A percentile compares a stretch with the other conserved stretches of the same genome.
phyloP scores from a whole-genome alignment of 2,113 vertebrate species.

The Scalopus aquaticus region DNA sequence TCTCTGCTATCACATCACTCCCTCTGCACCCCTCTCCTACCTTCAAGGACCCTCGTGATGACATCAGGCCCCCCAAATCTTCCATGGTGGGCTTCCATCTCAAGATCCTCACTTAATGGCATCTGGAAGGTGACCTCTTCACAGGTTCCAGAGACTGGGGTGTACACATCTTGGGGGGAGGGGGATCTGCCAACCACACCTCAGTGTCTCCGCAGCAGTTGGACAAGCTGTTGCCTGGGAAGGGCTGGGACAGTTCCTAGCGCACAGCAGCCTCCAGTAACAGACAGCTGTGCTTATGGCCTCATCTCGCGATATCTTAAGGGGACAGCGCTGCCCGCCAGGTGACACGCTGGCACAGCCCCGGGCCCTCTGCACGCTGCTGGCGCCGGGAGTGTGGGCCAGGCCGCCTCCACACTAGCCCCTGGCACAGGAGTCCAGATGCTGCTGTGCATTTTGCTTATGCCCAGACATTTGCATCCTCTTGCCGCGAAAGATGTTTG shows the following conservation, averaged over 20 bases:
- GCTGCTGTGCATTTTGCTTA: not conserved
- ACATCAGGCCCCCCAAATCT: too few relatives aligned
- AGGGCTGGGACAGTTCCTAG: not conserved
- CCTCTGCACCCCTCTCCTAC: not conserved
- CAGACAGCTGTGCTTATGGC: not conserved
- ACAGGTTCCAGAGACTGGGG: not conserved
- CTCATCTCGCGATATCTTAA: not conserved
- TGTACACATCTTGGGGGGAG: rapidly evolving
- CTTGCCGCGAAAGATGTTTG: not conserved
- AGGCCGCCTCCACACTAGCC: not conserved
- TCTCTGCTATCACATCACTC: not conserved
- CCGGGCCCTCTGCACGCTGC: rapidly evolving
- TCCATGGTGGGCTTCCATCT: not conserved
- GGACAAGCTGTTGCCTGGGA: not conserved
- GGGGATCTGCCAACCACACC: not conserved
- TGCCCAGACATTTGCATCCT: not conserved
- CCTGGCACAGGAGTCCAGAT: not conserved
- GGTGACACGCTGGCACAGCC: not conserved
- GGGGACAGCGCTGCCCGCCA: not conserved
- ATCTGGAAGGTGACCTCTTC: not conserved
- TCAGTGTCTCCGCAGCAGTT: not conserved
- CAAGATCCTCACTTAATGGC: not conserved
- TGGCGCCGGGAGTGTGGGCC: not conserved
- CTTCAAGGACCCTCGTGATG: not conserved
- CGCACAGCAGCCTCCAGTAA: not conserved